Conservation (phyloP, 2,113 vertebrate genomes). For the Archocentrus centrarchus region DNA sequence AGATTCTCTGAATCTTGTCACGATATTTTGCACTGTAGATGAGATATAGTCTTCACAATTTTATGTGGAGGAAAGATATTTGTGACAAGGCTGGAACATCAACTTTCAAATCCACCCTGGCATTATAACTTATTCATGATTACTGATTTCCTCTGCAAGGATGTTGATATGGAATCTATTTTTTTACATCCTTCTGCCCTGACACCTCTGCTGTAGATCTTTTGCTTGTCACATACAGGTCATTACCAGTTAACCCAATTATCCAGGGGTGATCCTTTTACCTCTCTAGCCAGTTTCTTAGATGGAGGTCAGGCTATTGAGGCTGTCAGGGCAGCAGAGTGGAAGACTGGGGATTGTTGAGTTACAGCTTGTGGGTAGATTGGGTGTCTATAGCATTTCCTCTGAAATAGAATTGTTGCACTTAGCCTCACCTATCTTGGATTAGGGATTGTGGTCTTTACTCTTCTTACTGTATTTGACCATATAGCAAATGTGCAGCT, state of each 20-base stretch:
- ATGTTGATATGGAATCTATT: not conserved
- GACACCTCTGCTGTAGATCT: slow-evolving; percentile 7
- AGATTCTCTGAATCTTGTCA: too few relatives aligned
- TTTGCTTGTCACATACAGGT: not conserved
- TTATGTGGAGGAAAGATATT: too few relatives aligned
- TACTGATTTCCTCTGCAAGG: not conserved
- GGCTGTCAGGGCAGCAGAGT: not conserved
- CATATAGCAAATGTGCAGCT: not conserved
- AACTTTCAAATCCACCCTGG: not conserved
- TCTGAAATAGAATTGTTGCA: not conserved
- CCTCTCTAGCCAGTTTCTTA: not conserved
- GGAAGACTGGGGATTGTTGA: slow-evolving; percentile 18
- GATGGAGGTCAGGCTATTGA: slow-evolving; percentile 19
- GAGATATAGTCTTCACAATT: too few relatives aligned
- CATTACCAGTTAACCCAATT: slow-evolving; percentile 56
- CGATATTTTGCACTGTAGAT: too few relatives aligned
- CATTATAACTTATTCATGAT: not conserved
- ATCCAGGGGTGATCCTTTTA: slow-evolving; percentile 8
- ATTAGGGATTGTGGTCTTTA: not conserved
- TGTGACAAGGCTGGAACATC: not conserved
- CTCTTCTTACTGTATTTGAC: not conserved
- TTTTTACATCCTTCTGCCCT: not conserved
- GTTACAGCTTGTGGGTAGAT: not conserved
- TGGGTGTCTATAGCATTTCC: not conserved
- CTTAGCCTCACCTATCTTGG: not conserved